Conservation (phyloP, 2,888 invertebrate genomes). For the Epirrhoe alternata region DNA sequence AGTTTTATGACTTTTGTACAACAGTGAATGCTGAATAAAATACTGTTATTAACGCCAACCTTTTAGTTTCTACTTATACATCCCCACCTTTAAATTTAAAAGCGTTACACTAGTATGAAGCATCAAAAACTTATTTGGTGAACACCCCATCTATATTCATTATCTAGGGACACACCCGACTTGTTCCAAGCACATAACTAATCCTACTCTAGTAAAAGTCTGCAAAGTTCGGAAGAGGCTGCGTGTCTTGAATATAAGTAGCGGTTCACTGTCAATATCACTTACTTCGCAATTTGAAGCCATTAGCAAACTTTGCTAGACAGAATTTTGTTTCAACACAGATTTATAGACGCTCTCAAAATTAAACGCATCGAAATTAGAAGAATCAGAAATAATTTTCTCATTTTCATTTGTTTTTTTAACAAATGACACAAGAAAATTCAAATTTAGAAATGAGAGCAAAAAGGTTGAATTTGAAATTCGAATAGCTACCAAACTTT, state of each 20-base stretch:
- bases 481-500: not conserved
- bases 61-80: too few relatives aligned
- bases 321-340: slow-evolving; percentile 23
- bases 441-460: not conserved
- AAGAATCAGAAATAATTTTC: too few relatives aligned
- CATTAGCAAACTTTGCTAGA: slow-evolving; percentile 41
- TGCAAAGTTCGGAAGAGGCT: slow-evolving; percentile 52
- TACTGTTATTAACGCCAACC: too few relatives aligned
- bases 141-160: not conserved
- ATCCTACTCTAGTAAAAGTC: slow-evolving; percentile 47
- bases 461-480: not conserved
- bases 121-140: not conserved
- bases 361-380: too few relatives aligned
- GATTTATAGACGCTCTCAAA: slow-evolving; percentile 17
- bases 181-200: slow-evolving; percentile 30
- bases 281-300: slow-evolving; percentile 54
- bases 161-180: slow-evolving; percentile 4
- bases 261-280: slow-evolving; percentile 49
- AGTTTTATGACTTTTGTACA: too few relatives aligned
- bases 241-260: slow-evolving; percentile 53
- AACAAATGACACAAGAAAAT: not conserved
- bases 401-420: too few relatives aligned
- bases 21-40: too few relatives aligned
- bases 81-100: too few relatives aligned
- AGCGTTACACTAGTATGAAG: not conserved